phyloP scores from a whole-genome alignment of 2,888 invertebrate genomes.

The Pseudoips prasinana region DNA sequence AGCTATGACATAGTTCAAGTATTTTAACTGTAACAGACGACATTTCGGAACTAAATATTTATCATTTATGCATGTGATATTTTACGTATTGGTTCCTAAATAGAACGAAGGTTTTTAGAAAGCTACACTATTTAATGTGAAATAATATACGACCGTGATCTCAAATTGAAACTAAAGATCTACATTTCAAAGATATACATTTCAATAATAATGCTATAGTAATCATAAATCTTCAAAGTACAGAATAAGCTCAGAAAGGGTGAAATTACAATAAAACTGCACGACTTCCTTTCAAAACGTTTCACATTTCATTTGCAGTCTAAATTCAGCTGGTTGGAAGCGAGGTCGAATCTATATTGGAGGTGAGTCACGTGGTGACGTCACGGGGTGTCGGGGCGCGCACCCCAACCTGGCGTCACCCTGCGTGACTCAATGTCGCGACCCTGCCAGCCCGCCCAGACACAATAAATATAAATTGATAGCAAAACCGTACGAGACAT shows the following conservation, averaged over 20 bases:
- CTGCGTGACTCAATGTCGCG: conserved; percentile 55
- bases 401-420: conserved; percentile 55
- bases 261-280: conserved; percentile 33
- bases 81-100: too few relatives aligned
- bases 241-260: conserved; percentile 17
- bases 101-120: conserved; percentile 22
- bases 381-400: conserved; percentile 57
- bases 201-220: not conserved
- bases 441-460: conserved; percentile 43
- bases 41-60: too few relatives aligned
- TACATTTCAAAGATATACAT: conserved; percentile 1
- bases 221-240: too few relatives aligned
- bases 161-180: conserved; percentile 8
- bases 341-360: conserved; percentile 46
- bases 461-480: conserved; percentile 48
- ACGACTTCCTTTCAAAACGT: conserved; percentile 28
- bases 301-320: conserved; percentile 29
- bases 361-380: conserved; percentile 60
- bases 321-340: conserved; percentile 23
- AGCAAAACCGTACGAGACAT: conserved; percentile 29
- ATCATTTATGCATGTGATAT: too few relatives aligned
- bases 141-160: conserved; percentile 9
- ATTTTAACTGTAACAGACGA: conserved; percentile 9
- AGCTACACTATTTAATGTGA: conserved; percentile 8
- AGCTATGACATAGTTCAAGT: conserved; percentile 16